Evolutionary conservation across 2,888 invertebrate genomes (phyloP).

Genomic region (Pristionchus japonicus): DNA sequence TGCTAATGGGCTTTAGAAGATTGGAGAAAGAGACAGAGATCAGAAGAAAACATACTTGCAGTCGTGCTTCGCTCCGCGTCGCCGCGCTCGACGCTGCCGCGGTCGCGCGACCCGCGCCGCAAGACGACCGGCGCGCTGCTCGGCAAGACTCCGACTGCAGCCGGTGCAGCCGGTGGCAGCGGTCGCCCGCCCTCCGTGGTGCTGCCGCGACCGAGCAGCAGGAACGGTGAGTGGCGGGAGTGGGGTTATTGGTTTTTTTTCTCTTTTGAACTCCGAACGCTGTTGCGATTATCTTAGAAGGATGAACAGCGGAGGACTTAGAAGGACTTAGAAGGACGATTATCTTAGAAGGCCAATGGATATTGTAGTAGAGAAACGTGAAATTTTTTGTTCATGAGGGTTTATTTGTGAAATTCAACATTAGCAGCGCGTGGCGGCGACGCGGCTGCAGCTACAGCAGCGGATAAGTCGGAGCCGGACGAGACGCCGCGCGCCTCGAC

Average conservation of each 20-base stretch:
- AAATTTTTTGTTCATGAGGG: too few species aligned
- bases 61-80: slow-evolving; percentile 48
- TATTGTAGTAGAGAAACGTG: too few species aligned
- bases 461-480: neutral
- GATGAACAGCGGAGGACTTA: too few species aligned
- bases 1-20: neutral
- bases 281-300: too few species aligned
- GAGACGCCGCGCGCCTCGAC: slow-evolving; percentile 46
- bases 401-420: too few species aligned
- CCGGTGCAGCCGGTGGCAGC: neutral
- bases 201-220: slow-evolving; percentile 41
- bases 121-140: slow-evolving; percentile 43
- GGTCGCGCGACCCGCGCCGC: slow-evolving; percentile 47
- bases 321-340: too few species aligned
- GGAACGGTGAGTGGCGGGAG: slow-evolving; percentile 15
- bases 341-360: too few species aligned
- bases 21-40: neutral
- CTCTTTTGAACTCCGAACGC: too few species aligned
- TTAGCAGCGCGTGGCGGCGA: neutral
- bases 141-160: neutral
- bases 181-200: slow-evolving; percentile 43
- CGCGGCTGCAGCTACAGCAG: neutral
- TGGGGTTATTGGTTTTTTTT: too few species aligned
- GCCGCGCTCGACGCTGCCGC: slow-evolving; percentile 51
- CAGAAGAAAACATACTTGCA: neutral